Evolutionary conservation across 1,140 invertebrate genomes (phyloP).

Genomic region (Hypothenemus hampei): DNA sequence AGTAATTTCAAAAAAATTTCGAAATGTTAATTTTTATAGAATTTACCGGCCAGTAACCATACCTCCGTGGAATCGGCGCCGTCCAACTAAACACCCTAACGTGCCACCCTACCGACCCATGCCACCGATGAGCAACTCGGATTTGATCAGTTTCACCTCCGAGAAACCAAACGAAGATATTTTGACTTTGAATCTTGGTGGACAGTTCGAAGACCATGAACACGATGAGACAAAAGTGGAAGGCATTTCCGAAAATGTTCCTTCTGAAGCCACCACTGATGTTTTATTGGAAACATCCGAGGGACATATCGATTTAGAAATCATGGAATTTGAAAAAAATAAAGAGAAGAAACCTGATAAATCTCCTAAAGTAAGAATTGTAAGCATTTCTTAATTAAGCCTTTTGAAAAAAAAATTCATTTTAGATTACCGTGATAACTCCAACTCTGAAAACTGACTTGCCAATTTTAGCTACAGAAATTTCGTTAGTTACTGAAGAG

Average conservation of each 20-base stretch:
- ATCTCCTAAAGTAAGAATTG: slow-evolving; percentile 19
- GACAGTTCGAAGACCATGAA: slow-evolving; percentile 29
- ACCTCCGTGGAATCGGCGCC: slow-evolving; percentile 57
- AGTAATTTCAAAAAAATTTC: background rate
- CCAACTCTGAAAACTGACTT: slow-evolving; percentile 27
- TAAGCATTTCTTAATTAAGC: no score
- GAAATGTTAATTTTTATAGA: slow-evolving; percentile 5
- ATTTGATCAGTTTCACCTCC: slow-evolving; percentile 38
- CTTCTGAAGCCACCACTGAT: slow-evolving; percentile 23
- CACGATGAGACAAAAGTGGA: background rate
- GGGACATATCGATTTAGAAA: slow-evolving; percentile 33
- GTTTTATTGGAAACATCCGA: slow-evolving; percentile 14
- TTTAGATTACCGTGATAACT: slow-evolving; percentile 26
- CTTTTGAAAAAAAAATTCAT: no score
- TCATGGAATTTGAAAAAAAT: slow-evolving; percentile 39
- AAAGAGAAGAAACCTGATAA: slow-evolving; percentile 38
- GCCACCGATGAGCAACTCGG: slow-evolving; percentile 40
- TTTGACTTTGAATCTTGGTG: slow-evolving; percentile 40
- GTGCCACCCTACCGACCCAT: slow-evolving; percentile 52
- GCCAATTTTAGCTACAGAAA: slow-evolving; percentile 18
- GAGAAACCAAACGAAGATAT: slow-evolving; percentile 41
- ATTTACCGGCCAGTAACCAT: slow-evolving; percentile 50
- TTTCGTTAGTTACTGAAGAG: slow-evolving; percentile 14
- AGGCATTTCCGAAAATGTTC: background rate
- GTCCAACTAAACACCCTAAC: slow-evolving; percentile 44